Evolutionary conservation across 2,888 invertebrate genomes (phyloP), one percentile per base, ranked within the genome.

Genomic region (Drosophila algonquin): DNA sequence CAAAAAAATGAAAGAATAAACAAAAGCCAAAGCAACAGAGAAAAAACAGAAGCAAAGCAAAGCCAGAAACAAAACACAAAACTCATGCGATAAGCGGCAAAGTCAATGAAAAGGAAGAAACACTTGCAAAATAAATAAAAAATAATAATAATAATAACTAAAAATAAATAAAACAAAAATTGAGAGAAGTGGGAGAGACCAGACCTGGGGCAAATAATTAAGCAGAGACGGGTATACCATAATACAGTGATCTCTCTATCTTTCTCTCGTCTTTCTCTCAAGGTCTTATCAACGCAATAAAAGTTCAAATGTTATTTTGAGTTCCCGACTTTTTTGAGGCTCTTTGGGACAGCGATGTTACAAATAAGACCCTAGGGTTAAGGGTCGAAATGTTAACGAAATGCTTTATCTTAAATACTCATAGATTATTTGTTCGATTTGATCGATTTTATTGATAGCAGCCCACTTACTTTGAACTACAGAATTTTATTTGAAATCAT

Each of bases 71-170:
- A 59, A 50, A 50, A 44, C 50, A 14, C 12, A 54, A 62, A 24
- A 63, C 70, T 53, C 50, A 12, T 16, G 56, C 63, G 81, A 81
- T 86, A 81, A 75, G 73, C 64, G 6, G 47, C n/a, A 56, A 44
- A 50, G 21, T 30, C 51, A 69, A 57, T 27, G 32, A 44, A 68
- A 46, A 60, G 53, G 5, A 53, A 56, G 16, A 48, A 32, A 63
- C 51, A 61, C 35, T 35, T 18, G n/a, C 21, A 48, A 7, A 27
- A 18, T 8, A 53, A 69, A 50, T 24, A 46, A 24, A 27, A 53
- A 7, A 57, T n/a, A n/a, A n/a, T n/a, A 48, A 72, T 24, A 69
- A 76, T 56, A 65, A 48, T 62, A 62, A 30, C 30, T 8, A 30
- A 30, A 30, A 57, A 57, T 47, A 72, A 69, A 76, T 56, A 65